These are phyloP conservation scores for Etheostoma perlongum DNA, from an alignment of 2,797 vertebrate species.

Conservation along the genomic window DNA sequence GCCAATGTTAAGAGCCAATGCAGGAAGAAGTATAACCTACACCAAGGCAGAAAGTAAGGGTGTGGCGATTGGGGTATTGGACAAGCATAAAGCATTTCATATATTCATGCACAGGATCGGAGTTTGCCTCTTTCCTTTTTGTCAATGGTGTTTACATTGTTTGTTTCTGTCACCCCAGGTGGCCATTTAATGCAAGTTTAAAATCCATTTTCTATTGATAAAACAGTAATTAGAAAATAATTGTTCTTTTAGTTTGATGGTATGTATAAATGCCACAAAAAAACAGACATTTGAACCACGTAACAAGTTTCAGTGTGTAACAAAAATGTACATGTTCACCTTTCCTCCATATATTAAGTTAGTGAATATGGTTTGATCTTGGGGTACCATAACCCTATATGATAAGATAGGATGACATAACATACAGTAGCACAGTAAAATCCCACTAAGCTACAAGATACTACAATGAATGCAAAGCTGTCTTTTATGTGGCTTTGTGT, in stretches of 20 bases:
- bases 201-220: not conserved
- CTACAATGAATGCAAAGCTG: not conserved
- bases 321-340: not conserved
- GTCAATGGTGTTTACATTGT: too few species aligned
- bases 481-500: conserved; percentile 11
- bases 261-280: not conserved
- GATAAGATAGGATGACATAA: not conserved
- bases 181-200: not conserved
- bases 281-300: not conserved
- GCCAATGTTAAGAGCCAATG: not conserved
- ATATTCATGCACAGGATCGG: too few species aligned
- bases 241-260: conserved; percentile 15
- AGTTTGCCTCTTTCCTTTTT: too few species aligned
- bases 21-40: not conserved
- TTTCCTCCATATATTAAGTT: not conserved
- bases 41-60: not conserved
- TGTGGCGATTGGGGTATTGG: not conserved
- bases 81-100: too few species aligned
- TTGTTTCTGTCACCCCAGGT: not conserved
- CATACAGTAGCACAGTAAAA: not conserved
- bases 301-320: not conserved
- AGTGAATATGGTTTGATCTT: not conserved
- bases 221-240: not conserved
- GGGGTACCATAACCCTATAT: not conserved
- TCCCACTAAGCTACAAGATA: not conserved